Evolutionary conservation across 2,888 invertebrate species (phyloP), one percentile per base, ranked within the genome.

Genomic region (Lepidochrysops patricia): DNA sequence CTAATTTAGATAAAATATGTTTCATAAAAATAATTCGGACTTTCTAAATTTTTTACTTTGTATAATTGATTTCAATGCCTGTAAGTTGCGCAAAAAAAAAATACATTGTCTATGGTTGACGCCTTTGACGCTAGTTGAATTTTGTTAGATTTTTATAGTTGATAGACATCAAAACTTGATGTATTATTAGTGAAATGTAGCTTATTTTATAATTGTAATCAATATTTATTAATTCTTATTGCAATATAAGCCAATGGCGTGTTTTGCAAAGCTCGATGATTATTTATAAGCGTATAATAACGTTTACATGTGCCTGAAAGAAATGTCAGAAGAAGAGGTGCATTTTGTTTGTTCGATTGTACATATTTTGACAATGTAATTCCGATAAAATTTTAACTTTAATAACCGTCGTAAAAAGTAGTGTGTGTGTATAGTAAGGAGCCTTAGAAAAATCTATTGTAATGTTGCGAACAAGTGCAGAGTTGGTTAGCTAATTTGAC

Each of bases 281-380:
- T 71, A 69, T 70, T 67, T 72, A 72, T 68, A 64, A 79, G 78
- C 79, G 80, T 80, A 76, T 78, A 77, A 73, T 82, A 82, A 72
- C 75, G 73, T 80, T 80, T 80, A 79, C 84, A 84, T 85, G 86
- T 80, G 85, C 82, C 76, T 80, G 76, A 83, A 80, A 76, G 78
- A 83, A 78, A 80, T 83, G 86, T 84, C 85, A 85, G 79, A 77
- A 70, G 75, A 79, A 67, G 60, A 57, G 72, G 70, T 72, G 72
- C 70, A 70, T 67, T 68, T 64, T 4, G 70, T 76, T 77, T 72
- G 70, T 73, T 73, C 68, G 73, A 73, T 75, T 72, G 67, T 75
- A 66, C 68, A 67, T 72, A 71, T 79, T 79, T 76, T 77, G 79
- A 83, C 76, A 77, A 84, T 84, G 81, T 85, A 76, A 79, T 72